Base-by-base conservation (phyloP, 1,140 invertebrate genomes). In the Maniola jurtina region DNA sequence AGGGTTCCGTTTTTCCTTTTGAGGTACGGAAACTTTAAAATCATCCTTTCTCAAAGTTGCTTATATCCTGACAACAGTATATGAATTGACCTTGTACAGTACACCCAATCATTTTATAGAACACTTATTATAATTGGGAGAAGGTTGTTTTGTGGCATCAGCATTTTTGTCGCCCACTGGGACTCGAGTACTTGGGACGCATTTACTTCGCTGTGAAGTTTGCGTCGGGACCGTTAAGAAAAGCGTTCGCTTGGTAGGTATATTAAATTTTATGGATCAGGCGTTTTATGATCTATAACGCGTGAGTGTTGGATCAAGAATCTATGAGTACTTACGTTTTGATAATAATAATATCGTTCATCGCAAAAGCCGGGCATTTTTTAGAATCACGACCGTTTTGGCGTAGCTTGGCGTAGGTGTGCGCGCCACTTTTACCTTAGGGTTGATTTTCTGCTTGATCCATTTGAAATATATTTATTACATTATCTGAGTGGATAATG, bases 191-290 rank as follows among this genome's bases (percentile, higher is more conserved):
- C 73, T 73, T 67, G 79, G 79, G 80, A 76, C 69, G 71, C 79
- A 82, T 82, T 84, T 75, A 76, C 82, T 77, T 74, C 77, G 61
- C 63, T 71, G 50, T 59, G 75, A 82, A 79, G 56, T 81, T 77
- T 45, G 72, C 63, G 59, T 70, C 74, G 65, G 62, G 70, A 58
- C 52, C 59, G 61, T 59, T 62, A 52, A 15, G 47, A 64, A 79
- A 79, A 79, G 76, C 66, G 61, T 68, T 66, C 65, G 35, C 57
- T 60, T 52, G 5, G 15, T 25, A 52, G 16, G 48, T 25, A 25
- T 80, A 78, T 76, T 71, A 72, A 70, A 72, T 71, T 66, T 66
- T 66, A 66, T 64, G 64, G 61, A 48, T 42, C 14, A 58, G 33
- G 40, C 36, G 10, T 25, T 42, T 35, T 56, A 64, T 61, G 52